These are phyloP conservation scores for Silvanus unidentatus DNA, from an alignment of 2,888 invertebrate genomes.

Conservation along the genomic window DNA sequence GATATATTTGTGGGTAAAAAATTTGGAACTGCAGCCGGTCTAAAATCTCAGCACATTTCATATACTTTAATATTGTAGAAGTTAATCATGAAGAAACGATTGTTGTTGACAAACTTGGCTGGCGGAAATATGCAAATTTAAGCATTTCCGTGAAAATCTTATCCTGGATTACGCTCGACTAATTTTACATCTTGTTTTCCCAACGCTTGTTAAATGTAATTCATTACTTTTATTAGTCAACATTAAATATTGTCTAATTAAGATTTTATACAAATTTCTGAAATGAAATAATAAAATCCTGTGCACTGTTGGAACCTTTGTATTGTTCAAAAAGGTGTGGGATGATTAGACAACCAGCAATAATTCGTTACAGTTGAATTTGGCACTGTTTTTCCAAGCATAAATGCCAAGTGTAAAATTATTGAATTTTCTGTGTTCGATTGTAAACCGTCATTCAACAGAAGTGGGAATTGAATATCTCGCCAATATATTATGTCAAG, in stretches of 20 bases:
- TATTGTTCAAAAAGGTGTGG: too few relatives aligned
- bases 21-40: too few relatives aligned
- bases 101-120: slow-evolving; percentile 21
- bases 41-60: too few relatives aligned
- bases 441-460: slow-evolving; percentile 31
- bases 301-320: too few relatives aligned
- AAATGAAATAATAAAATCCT: too few relatives aligned
- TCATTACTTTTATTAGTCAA: slow-evolving; percentile 13
- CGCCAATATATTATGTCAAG: slow-evolving; percentile 30
- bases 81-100: slow-evolving; percentile 22
- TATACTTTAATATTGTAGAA: slow-evolving; percentile 18
- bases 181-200: slow-evolving; percentile 28
- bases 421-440: slow-evolving; percentile 18
- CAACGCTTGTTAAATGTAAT: slow-evolving; percentile 17
- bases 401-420: too few relatives aligned
- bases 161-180: slow-evolving; percentile 24
- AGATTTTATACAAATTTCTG: not conserved
- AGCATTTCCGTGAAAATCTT: slow-evolving; percentile 22
- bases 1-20: too few relatives aligned
- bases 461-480: slow-evolving; percentile 31
- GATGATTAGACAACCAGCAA: too few relatives aligned
- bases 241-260: slow-evolving; percentile 11
- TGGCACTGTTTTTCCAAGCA: too few relatives aligned
- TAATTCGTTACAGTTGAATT: too few relatives aligned
- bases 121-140: slow-evolving; percentile 26